A percentile compares a stretch with the other conserved stretches of the same genome.
Evolutionary conservation across 2,113 vertebrate genomes (phyloP).

Genomic region (Puntigrus tetrazona): DNA sequence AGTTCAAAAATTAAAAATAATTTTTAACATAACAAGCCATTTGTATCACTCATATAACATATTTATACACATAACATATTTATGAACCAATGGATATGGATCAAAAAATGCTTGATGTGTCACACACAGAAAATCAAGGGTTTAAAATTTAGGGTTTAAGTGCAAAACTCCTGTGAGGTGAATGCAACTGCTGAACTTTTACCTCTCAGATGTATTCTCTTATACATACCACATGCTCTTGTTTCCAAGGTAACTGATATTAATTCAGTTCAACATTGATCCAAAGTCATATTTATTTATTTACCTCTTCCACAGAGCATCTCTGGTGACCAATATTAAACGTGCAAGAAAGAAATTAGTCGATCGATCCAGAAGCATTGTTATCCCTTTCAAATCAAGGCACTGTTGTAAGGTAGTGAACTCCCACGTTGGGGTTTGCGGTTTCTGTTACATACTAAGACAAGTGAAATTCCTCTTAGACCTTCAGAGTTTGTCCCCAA

Average conservation of each 20-base stretch:
- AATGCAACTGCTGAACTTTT: conserved; percentile 36
- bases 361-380: conserved; percentile 44
- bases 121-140: too few species aligned
- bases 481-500: not conserved
- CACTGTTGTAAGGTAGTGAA: not conserved
- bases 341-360: conserved; percentile 27
- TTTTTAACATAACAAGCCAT: too few species aligned
- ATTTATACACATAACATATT: not conserved
- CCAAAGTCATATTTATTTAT: conserved; percentile 61
- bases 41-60: not conserved
- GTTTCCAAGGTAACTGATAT: conserved; percentile 63
- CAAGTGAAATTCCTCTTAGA: not conserved
- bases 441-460: not conserved
- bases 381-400: conserved; percentile 33
- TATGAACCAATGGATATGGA: not conserved
- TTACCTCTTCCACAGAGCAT: conserved; percentile 38
- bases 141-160: too few species aligned
- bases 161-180: not conserved
- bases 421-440: not conserved
- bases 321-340: conserved; percentile 45
- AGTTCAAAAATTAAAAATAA: not conserved
- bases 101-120: too few species aligned
- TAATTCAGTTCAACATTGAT: conserved; percentile 58
- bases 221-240: conserved; percentile 39
- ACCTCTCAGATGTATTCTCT: conserved; percentile 14